Base-by-base conservation (phyloP, 2,113 vertebrate species). In the Rallus limicola region DNA sequence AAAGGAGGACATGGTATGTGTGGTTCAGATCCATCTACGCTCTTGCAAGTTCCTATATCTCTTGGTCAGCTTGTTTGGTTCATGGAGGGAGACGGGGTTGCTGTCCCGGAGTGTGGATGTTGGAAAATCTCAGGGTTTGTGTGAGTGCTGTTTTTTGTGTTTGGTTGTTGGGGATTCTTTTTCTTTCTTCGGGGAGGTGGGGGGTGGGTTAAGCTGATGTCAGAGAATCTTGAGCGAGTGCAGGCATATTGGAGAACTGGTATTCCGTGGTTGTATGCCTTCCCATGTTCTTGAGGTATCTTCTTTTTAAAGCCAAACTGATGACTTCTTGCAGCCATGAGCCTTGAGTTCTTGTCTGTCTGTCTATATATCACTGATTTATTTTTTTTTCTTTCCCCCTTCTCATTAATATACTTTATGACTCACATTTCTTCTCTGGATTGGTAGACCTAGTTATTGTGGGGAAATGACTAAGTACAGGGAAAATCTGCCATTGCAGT, bases 1-100 rank as follows among this genome's bases (percentile, higher is more conserved):
- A 24, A 64, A 6, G 25, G 56, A 13, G 17, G 24, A 42, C 5
- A 0, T 31, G 26, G 21, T 38, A 11, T 5, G 12, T 2, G 1
- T 36, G 26, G 62, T 38, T 15, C 23, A 36, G 53, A 23, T 12
- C 40, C 20, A 53, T 11, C 24, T 53, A 2, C 19, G 2, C 19
- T 72, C 11, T 46, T 85, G 33, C 20, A 68, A 5, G 31, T 38
- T 76, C 69, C 48, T 64, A 24, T 15, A 48, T 69, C 29, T 50
- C 1, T 13, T 74, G 65, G 16, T 68, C 38, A 77, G 6, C 12
- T 64, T 63, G 5, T 48, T 86, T 65, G 2, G 38, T 77, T 56
- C 3, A 6, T 33, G 52, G 74, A 56, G n/a, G 23, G 46, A 77
- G 44, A 21, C 21, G 46, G 20, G 46, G 20, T 62, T 53, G 14